These are phyloP conservation scores for Orchesellides sinensis DNA, from an alignment of 2,888 invertebrate genomes.

Conservation along the genomic window DNA sequence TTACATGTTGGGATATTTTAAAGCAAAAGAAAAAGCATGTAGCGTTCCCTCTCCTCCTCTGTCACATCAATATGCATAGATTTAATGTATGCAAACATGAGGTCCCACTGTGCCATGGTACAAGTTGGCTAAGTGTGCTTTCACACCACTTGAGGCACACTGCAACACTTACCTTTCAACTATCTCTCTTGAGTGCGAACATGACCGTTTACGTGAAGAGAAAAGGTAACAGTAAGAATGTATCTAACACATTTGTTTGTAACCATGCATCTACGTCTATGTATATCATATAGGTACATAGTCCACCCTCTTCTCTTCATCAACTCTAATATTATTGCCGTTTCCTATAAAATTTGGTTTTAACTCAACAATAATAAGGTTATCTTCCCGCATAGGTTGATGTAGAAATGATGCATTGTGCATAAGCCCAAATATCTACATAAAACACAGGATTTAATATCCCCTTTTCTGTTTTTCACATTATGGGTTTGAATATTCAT, in stretches of 20 bases:
- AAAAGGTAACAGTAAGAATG: conserved; percentile 5
- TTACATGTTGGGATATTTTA: too few relatives aligned
- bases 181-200: conserved; percentile 40
- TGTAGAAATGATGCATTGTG: too few relatives aligned
- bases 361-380: too few relatives aligned
- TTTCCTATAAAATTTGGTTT: too few relatives aligned
- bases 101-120: conserved; percentile 32
- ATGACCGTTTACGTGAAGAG: conserved; percentile 32
- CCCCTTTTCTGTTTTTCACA: too few relatives aligned
- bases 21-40: conserved; percentile 11
- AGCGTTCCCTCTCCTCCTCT: background rate
- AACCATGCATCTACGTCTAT: background rate
- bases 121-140: conserved; percentile 58
- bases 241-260: background rate
- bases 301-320: too few relatives aligned
- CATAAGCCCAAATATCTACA: too few relatives aligned
- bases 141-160: conserved; percentile 65
- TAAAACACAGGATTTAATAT: too few relatives aligned
- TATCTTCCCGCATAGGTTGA: too few relatives aligned
- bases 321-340: too few relatives aligned
- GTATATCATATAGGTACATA: too few relatives aligned
- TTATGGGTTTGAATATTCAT: too few relatives aligned
- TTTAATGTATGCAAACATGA: conserved; percentile 45
- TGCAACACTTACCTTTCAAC: conserved; percentile 59
- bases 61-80: conserved; percentile 26